Evolutionary conservation across 2,113 vertebrate genomes (phyloP).

Genomic region (Leptosomus discolor): DNA sequence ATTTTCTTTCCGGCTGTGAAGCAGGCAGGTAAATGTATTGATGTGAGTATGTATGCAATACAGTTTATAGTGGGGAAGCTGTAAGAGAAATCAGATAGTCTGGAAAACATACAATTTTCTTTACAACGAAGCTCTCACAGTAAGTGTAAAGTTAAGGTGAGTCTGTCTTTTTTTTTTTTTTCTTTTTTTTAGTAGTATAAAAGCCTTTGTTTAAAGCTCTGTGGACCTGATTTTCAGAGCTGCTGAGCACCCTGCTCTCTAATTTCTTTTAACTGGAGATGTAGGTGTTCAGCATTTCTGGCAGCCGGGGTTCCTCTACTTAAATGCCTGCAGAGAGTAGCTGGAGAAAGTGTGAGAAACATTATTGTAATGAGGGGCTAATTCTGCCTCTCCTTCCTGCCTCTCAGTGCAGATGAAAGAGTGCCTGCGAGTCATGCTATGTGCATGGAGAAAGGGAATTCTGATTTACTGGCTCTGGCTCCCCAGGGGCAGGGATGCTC

Average conservation of each 20-base stretch:
- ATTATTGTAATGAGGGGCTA: constrained; percentile 50
- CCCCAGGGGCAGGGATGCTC: constrained; percentile 28
- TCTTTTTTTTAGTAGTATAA: background rate
- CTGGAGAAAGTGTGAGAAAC: constrained; percentile 29
- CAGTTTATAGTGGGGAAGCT: background rate
- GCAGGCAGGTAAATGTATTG: constrained; percentile 1
- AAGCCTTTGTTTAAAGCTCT: constrained; percentile 19
- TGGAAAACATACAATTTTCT: background rate
- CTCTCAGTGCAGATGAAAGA: constrained; percentile 36
- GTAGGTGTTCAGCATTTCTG: constrained; percentile 9
- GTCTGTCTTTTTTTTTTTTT: background rate
- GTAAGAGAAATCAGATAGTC: constrained; percentile 12
- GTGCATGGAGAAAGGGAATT: background rate
- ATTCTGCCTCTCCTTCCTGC: constrained; percentile 46
- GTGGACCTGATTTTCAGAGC: background rate
- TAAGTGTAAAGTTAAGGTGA: constrained; percentile 4
- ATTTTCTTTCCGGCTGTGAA: constrained; percentile 35
- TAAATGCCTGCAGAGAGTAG: constrained; percentile 33
- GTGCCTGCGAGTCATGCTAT: background rate
- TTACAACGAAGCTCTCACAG: background rate
- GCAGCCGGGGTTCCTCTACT: background rate
- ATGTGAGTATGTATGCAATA: background rate
- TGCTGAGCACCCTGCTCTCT: background rate
- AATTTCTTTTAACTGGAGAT: background rate
- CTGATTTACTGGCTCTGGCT: constrained; percentile 29